Evolutionary conservation across 2,113 vertebrate species (phyloP), one percentile per base, ranked within the genome.

Genomic region (Chitala chitala): DNA sequence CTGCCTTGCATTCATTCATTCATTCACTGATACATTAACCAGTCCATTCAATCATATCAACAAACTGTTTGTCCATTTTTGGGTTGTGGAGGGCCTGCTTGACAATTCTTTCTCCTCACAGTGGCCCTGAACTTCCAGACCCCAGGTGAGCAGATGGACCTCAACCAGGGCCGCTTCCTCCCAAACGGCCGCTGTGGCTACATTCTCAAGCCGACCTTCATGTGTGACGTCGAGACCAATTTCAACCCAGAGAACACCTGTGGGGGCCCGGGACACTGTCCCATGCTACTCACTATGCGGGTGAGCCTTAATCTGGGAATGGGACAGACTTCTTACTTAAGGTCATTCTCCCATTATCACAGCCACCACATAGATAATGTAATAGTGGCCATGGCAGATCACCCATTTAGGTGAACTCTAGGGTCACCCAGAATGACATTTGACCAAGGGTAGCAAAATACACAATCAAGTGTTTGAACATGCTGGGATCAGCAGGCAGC

Each of bases 61-160:
- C n/a, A n/a, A n/a, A n/a, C n/a, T n/a, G n/a, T n/a, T n/a, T n/a
- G n/a, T n/a, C n/a, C n/a, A n/a, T n/a, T n/a, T n/a, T n/a, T n/a
- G n/a, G n/a, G n/a, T n/a, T n/a, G n/a, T n/a, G n/a, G n/a, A n/a
- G n/a, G n/a, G n/a, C n/a, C n/a, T n/a, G n/a, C n/a, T n/a, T n/a
- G n/a, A n/a, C 15, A 33, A 63, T 42, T 5, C 20, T 4, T 3
- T 55, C n/a, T 13, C 71, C 7, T 38, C 79, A 0, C 84, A 98
- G 97, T 97, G 85, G 95, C 97, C 10, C 87, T 99, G 61, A 99
- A 99, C 87, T 98, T 96, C 88, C 97, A 99, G 87, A 99, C 96
- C 0, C 90, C 91, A 0, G 94, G 96, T 1, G 92, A 92, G 0
- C 92, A 94, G 88, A 99, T 99, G 97, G 95, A 98, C 77, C 86